Evolutionary conservation across 2,797 vertebrate species (phyloP), one percentile per base, ranked within the genome.

Genomic region (Cynopterus sphinx): DNA sequence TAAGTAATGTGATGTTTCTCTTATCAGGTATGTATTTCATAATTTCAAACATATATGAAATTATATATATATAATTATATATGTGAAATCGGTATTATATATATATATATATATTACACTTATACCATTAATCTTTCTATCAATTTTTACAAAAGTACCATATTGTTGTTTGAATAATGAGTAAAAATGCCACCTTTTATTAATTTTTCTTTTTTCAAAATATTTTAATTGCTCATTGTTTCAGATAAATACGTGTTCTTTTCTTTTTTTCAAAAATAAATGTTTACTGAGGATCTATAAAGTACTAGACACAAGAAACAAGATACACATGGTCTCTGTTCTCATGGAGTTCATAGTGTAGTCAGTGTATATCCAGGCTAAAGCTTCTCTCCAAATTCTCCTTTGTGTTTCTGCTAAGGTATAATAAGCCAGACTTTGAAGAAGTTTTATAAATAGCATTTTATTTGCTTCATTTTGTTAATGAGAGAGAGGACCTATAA

Each of bases 241-340:
- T 86, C 11, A 78, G 6, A 74, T 19, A 74, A 77, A 79, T 73
- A 0, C 0, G 19, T 55, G 31, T 17, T 51, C 17, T 71, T 75
- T 73, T 39, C 46, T 87, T 92, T 90, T 81, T 75, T 75, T 74
- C 16, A 70, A 93, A 84, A 87, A 61, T 22, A 68, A 57, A 49
- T 8, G 33, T 43, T 33, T 87, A 8, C 6, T n/a, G 33, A 90
- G 16, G 4, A 63, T 12, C 28, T 91, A 13, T 12, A 88, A 63
- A 2, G 13, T 49, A 2, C 2, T 53, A 55, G 7, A 22, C 9
- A 13, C 8, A 90, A 31, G 28, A 63, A 73, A 73, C 6, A 65
- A 68, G 51, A 65, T 73, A 55, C n/a, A 17, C 4, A 0, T 41
- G 5, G 3, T 61, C 9, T 82, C 21, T 41, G 3, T 61, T 90